These are phyloP conservation scores for Osedax fenrisi DNA, from an alignment of 2,888 invertebrate species.

Conservation along the genomic window DNA sequence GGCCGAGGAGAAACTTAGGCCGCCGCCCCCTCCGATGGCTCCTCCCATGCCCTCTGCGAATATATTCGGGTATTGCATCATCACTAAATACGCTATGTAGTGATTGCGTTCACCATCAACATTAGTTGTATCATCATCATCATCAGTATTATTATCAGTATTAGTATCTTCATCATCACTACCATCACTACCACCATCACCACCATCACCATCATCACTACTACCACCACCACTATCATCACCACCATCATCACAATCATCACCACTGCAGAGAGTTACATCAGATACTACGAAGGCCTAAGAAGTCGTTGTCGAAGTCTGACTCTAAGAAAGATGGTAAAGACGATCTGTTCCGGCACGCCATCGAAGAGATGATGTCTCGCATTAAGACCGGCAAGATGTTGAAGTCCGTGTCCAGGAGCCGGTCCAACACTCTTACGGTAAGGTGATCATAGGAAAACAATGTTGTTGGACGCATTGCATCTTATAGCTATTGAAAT, in stretches of 20 bases:
- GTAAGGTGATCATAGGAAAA: too few relatives aligned
- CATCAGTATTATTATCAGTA: too few relatives aligned
- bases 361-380: conserved; percentile 11
- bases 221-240: too few relatives aligned
- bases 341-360: neutral
- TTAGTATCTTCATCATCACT: too few relatives aligned
- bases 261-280: neutral
- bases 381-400: neutral
- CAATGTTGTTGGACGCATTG: too few relatives aligned
- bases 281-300: neutral
- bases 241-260: neutral
- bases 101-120: too few relatives aligned
- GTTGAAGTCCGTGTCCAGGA: neutral
- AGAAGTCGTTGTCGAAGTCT: neutral
- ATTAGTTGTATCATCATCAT: too few relatives aligned
- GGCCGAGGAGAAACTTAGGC: neutral
- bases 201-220: too few relatives aligned
- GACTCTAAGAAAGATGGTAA: neutral
- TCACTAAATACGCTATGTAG: too few relatives aligned
- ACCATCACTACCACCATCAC: too few relatives aligned
- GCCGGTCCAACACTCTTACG: neutral
- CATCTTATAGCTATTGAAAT: too few relatives aligned
- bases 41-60: neutral
- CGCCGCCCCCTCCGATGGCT: conserved; percentile 4
- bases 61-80: conserved; percentile 1